phyloP scores from a whole-genome alignment of 2,888 invertebrate genomes.

The Leptinotarsa juncta region DNA sequence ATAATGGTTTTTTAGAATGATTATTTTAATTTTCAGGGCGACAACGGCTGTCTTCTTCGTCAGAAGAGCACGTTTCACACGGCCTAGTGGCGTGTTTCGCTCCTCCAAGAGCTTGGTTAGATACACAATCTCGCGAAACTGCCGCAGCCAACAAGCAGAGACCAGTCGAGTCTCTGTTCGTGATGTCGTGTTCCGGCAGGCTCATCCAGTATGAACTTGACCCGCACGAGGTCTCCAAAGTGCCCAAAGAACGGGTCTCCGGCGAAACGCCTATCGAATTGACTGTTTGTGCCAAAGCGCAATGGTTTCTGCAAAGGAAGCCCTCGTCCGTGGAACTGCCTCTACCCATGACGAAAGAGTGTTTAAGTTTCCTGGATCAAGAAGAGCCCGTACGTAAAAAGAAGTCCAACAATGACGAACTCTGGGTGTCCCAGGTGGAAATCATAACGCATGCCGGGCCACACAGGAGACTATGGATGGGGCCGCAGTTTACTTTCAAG shows the following conservation, averaged over 20 bases:
- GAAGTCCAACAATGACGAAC: conserved; percentile 73
- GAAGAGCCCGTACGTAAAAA: conserved; percentile 48
- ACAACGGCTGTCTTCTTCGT: conserved; percentile 77
- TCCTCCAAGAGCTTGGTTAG: conserved; percentile 79
- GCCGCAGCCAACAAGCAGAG: conserved; percentile 64
- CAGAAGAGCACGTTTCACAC: conserved; percentile 78
- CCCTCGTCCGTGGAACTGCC: conserved; percentile 75
- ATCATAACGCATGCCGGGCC: conserved; percentile 97
- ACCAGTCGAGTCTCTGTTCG: conserved; percentile 86
- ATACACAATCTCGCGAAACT: conserved; percentile 52
- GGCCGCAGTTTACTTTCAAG: conserved; percentile 99
- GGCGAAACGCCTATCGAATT: conserved; percentile 90
- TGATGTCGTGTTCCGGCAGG: conserved; percentile 89
- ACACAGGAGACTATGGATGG: conserved; percentile 97
- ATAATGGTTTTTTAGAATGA: background rate
- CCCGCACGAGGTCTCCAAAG: conserved; percentile 74
- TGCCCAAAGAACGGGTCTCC: conserved; percentile 86
- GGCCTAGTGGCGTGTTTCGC: conserved; percentile 85
- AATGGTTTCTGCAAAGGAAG: conserved; percentile 83
- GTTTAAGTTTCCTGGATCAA: conserved; percentile 72
- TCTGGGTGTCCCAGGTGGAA: conserved; percentile 97
- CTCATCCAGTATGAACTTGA: conserved; percentile 91
- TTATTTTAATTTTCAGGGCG: conserved; percentile 65
- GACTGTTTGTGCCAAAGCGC: conserved; percentile 82
- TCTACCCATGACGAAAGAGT: conserved; percentile 80